Base-by-base conservation (phyloP, 2,113 vertebrate genomes). In the Chionomys nivalis region DNA sequence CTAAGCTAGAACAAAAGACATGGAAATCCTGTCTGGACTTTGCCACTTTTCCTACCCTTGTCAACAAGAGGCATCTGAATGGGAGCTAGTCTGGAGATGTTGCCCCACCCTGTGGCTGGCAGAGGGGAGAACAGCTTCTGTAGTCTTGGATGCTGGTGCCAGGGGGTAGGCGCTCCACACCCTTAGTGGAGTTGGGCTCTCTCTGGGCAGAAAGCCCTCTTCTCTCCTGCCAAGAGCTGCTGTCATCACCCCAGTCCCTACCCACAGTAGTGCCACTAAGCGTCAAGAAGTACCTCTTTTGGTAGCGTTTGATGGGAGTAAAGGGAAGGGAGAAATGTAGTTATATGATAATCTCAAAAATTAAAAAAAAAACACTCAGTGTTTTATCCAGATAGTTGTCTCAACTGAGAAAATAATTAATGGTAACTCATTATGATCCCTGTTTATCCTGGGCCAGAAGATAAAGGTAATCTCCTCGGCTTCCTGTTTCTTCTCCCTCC, bases 31-130 rank as follows among this genome's bases (percentile, higher is more conserved):
- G 49, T 68, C 0, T 12, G 94, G 75, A 85, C 77, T 95, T 72
- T 66, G 52, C 77, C 68, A 90, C 92, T 78, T 97, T 89, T 87
- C 63, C 89, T 55, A 58, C 61, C 79, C 89, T 89, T 85, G 65
- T 11, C 44, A 91, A 42, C 21, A 95, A 95, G 93, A 79, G 19
- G 93, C 89, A 90, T 95, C 89, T 94, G 96, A 96, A 92, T 85
- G 91, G 97, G 55, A 91, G 89, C 49, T 70, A 49, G 73, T 28
- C 65, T 26, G 68, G 85, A 65, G 79, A 86, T 68, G 73, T 39
- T 61, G 36, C 14, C 33, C 72, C 13, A 19, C 28, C 72, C 16
- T 2, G 11, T 14, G 36, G 63, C 73, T 79, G 88, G 42, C 65
- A 52, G 14, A 13, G 28, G 81, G 81, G 65, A 61, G 44, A 28